Conservation (phyloP, 2,888 invertebrate species). For the Zele albiditarsus region DNA sequence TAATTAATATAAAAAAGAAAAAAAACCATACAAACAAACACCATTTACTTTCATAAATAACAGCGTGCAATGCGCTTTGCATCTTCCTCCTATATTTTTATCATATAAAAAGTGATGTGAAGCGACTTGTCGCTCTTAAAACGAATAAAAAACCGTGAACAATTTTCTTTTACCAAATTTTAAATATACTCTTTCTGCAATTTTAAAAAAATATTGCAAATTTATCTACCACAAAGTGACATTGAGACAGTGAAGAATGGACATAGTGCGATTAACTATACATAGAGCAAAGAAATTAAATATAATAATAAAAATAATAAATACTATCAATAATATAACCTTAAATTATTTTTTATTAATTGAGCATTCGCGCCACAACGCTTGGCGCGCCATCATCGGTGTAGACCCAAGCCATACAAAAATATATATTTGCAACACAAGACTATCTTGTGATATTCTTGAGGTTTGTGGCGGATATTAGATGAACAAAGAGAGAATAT, state of each 20-base stretch:
- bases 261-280: conserved; percentile 17
- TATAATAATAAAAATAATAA: neutral
- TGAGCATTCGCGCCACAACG: conserved; percentile 18
- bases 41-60: no score
- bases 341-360: conserved; percentile 4
- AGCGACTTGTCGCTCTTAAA: no score
- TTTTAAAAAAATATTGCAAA: neutral
- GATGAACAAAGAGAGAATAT: neutral
- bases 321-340: conserved; percentile 1
- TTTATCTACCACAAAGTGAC: neutral
- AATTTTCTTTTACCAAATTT: no score
- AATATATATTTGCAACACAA: neutral
- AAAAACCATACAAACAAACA: neutral
- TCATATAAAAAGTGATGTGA: no score
- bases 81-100: no score
- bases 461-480: neutral
- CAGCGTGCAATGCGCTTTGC: no score
- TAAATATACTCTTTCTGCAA: no score
- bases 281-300: neutral
- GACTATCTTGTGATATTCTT: neutral
- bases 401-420: neutral
- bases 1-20: neutral
- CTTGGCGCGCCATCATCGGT: conserved; percentile 28
- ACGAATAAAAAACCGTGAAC: no score
- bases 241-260: conserved; percentile 13